phyloP scores from a whole-genome alignment of 2,797 vertebrate genomes.

The Orientallactaga sibirica region DNA sequence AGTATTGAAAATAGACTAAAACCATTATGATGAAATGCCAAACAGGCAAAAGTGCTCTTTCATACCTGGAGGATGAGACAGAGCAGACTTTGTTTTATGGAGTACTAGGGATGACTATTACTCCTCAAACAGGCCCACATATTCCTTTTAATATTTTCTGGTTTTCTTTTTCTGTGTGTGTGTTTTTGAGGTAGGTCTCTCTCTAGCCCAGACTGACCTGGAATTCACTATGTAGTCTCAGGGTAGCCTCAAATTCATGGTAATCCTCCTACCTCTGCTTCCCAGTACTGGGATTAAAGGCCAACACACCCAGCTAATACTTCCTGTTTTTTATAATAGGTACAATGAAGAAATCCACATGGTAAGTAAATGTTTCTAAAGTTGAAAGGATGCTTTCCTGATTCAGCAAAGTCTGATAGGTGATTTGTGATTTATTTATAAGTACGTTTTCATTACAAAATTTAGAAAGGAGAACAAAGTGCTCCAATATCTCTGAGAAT shows the following conservation, averaged over 20 bases:
- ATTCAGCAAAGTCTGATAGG: constrained; percentile 61
- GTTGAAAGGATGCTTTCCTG: background rate
- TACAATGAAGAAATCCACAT: constrained; percentile 23
- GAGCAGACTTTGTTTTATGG: background rate
- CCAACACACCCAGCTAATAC: background rate
- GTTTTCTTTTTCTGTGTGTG: background rate
- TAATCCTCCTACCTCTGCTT: too few species aligned
- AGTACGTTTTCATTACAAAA: constrained; percentile 56
- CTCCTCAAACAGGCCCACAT: background rate
- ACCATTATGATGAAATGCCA: background rate
- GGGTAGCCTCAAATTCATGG: too few species aligned
- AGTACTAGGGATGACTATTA: background rate
- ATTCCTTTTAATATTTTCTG: background rate
- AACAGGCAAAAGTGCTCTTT: background rate
- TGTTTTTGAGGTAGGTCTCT: too few species aligned
- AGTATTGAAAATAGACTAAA: background rate
- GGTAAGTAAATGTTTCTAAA: constrained; percentile 27
- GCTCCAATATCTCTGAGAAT: constrained; percentile 61
- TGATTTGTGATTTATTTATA: constrained; percentile 65
- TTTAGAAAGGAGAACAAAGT: constrained; percentile 71
- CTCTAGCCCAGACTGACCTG: too few species aligned
- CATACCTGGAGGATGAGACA: background rate
- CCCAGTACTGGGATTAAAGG: too few species aligned
- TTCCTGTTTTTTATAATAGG: constrained; percentile 8
- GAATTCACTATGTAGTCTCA: too few species aligned